Percentiles rank a stretch among this genome's conserved stretches.
Conservation (phyloP, 2,113 vertebrate species). For the Parotia lawesii region DNA sequence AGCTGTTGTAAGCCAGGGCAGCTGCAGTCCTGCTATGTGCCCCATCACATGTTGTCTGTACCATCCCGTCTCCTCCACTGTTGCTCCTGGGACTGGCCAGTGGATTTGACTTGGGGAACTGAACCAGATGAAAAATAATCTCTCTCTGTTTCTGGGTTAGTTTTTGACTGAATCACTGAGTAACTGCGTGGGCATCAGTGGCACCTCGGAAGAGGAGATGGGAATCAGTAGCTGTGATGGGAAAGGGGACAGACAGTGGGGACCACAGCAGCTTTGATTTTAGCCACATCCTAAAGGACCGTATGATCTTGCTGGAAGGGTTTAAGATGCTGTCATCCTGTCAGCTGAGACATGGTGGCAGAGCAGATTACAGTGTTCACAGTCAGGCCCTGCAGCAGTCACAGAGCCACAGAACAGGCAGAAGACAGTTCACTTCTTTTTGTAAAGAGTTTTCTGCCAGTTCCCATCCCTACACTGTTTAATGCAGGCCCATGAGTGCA, state of each 20-base stretch:
- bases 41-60: fast-evolving
- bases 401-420: neutral
- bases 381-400: neutral
- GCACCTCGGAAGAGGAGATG: neutral
- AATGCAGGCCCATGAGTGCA: neutral
- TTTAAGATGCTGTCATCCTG: neutral
- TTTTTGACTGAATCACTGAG: neutral
- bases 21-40: neutral
- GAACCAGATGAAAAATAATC: neutral
- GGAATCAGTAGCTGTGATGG: neutral
- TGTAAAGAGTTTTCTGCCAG: neutral
- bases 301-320: neutral
- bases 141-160: neutral
- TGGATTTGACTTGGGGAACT: neutral
- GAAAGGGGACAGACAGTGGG: neutral
- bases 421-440: neutral
- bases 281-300: neutral
- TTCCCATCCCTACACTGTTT: neutral
- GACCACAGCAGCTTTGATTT: neutral
- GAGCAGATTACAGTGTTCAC: neutral
- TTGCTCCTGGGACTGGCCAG: neutral
- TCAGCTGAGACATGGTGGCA: neutral
- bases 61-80: neutral
- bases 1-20: neutral
- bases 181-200: neutral